Conservation (phyloP, 2,888 invertebrate genomes). For the Eupithecia centaureata region DNA sequence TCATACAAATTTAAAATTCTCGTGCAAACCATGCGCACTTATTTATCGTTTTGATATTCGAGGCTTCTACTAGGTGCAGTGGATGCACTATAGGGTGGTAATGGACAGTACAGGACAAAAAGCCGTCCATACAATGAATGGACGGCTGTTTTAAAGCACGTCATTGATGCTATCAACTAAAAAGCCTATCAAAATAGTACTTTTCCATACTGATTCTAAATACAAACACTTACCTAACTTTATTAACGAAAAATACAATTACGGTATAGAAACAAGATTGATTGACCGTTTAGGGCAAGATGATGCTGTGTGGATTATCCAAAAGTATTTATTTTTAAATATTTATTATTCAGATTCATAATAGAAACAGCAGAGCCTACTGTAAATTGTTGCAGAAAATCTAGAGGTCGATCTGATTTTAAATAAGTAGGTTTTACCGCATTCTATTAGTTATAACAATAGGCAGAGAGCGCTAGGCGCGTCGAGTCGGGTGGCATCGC, state of each 20-base stretch:
- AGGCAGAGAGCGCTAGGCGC: not conserved
- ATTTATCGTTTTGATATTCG: slow-evolving; percentile 33
- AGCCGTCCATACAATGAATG: too few relatives aligned
- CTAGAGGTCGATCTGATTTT: not conserved
- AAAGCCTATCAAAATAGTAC: not conserved
- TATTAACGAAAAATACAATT: too few relatives aligned
- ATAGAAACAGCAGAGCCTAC: not conserved
- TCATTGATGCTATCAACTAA: not conserved
- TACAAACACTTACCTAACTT: too few relatives aligned
- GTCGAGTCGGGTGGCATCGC: not conserved
- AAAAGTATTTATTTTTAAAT: too few relatives aligned
- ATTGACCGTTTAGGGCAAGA: too few relatives aligned
- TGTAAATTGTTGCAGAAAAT: not conserved
- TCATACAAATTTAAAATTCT: slow-evolving; percentile 27
- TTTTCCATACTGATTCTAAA: not conserved
- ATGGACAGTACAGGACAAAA: too few relatives aligned
- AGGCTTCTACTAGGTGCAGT: not conserved
- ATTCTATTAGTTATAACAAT: not conserved
- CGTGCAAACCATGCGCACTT: slow-evolving; percentile 22
- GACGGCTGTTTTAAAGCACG: not conserved
- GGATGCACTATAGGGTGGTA: not conserved
- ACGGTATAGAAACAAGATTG: too few relatives aligned
- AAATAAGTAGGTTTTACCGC: not conserved
- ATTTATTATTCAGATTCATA: too few relatives aligned
- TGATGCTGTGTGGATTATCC: too few relatives aligned